Evolutionary conservation across 64 coral and sea anemone genomes (phyloP).

Genomic region (Exaiptasia diaphana): DNA sequence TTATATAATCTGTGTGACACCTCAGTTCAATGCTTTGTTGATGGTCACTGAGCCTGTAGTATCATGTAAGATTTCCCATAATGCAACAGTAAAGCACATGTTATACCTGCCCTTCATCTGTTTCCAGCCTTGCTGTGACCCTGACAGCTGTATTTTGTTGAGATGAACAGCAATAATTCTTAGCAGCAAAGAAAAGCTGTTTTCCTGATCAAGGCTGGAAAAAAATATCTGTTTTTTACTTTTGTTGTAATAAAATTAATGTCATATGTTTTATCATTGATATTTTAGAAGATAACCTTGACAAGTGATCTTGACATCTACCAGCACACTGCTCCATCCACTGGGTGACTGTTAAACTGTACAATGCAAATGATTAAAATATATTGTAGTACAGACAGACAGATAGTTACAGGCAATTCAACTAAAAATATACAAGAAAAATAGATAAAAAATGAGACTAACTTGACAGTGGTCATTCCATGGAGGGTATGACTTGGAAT

Average conservation of each 20-base stretch:
- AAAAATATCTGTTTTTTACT: no score
- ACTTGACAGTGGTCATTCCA: conserved; percentile 58
- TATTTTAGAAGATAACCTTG: conserved; percentile 35
- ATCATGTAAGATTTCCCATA: no score
- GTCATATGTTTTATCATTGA: no score
- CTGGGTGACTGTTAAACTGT: conserved; percentile 43
- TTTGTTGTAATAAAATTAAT: no score
- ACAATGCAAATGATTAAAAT: not conserved
- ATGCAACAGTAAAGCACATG: no score
- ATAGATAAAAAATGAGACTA: not conserved
- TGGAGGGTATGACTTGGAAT: conserved; percentile 65
- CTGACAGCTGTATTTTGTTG: conserved; percentile 51
- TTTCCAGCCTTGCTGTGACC: conserved; percentile 82
- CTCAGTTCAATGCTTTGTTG: no score
- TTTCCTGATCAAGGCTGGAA: conserved; percentile 54
- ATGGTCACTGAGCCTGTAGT: no score
- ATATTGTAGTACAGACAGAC: no score
- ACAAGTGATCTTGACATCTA: conserved; percentile 1
- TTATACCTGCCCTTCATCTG: conserved; percentile 93
- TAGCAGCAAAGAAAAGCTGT: conserved; percentile 77
- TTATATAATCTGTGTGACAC: no score
- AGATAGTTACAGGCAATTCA: no score
- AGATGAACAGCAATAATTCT: conserved; percentile 77
- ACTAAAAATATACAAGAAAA: not conserved
- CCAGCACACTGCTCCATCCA: conserved; percentile 67